Evolutionary conservation across 2,888 invertebrate genomes (phyloP).

Genomic region (Luffia ferchaultella): DNA sequence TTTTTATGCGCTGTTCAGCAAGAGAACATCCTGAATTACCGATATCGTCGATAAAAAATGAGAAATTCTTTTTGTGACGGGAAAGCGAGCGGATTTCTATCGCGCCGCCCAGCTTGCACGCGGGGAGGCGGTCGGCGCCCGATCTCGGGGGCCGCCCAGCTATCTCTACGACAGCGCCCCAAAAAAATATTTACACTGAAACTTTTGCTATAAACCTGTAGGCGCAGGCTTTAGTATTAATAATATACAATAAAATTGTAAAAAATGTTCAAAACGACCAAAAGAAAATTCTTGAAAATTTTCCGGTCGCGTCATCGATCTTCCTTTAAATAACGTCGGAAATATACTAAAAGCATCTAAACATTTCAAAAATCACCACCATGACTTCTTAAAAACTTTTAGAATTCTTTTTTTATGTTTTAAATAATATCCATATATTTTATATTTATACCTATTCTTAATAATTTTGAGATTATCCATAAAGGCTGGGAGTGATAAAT

Average conservation of each 20-base stretch:
- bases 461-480: no score
- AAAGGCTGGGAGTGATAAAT: no score
- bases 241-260: constrained; percentile 22
- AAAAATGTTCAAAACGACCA: constrained; percentile 22
- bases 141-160: constrained; percentile 18
- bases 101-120: constrained; percentile 29
- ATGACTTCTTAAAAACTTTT: no score
- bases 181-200: constrained; percentile 30
- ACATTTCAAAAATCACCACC: no score
- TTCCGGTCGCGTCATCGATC: constrained; percentile 36
- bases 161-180: constrained; percentile 32
- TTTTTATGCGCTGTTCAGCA: constrained; percentile 28
- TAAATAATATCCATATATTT: no score
- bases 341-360: no score
- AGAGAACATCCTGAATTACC: constrained; percentile 12
- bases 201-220: constrained; percentile 30
- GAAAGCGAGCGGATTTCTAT: constrained; percentile 32
- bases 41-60: constrained; percentile 21
- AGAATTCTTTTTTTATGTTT: no score
- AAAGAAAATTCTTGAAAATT: constrained; percentile 54
- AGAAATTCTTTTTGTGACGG: constrained; percentile 12
- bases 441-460: no score
- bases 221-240: constrained; percentile 43
- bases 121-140: constrained; percentile 30
- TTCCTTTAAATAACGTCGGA: constrained; percentile 19